Conservation (phyloP, 2,888 invertebrate species). For the Lypha dubia region DNA sequence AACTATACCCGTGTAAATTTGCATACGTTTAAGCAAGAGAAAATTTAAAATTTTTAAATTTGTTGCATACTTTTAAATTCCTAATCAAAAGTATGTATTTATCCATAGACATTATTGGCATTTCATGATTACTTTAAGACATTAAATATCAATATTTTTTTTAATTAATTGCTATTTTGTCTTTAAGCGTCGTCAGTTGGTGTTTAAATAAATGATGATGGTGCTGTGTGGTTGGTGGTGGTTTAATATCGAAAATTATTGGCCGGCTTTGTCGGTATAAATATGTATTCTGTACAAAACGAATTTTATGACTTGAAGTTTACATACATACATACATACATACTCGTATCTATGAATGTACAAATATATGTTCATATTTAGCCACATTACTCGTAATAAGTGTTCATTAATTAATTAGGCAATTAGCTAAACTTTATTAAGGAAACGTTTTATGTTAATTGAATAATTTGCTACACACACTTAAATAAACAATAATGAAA, state of each 20-base stretch:
- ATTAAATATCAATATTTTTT: slow-evolving; percentile 32
- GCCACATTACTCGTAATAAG: background rate
- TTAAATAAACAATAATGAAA: background rate
- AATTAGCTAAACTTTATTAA: slow-evolving; percentile 44
- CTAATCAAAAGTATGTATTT: background rate
- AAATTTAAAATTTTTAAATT: too few species aligned
- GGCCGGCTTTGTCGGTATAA: slow-evolving; percentile 11
- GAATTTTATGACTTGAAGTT: slow-evolving; percentile 12
- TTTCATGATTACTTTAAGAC: slow-evolving; percentile 31
- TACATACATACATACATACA: slow-evolving; percentile 12
- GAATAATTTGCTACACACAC: background rate
- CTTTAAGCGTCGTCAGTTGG: too few species aligned
- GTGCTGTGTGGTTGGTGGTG: too few species aligned
- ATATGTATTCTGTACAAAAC: slow-evolving; percentile 1
- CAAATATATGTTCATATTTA: too few species aligned
- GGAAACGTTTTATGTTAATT: slow-evolving; percentile 42
- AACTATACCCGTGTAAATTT: too few species aligned
- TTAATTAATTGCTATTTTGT: slow-evolving; percentile 42
- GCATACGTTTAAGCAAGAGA: too few species aligned
- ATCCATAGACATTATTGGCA: background rate
- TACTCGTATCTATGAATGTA: background rate
- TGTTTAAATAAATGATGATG: too few species aligned
- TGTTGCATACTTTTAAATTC: background rate
- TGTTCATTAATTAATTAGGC: slow-evolving; percentile 40
- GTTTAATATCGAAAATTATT: background rate